Conservation (phyloP, 2,797 vertebrate species). For the Botia almorhae region DNA sequence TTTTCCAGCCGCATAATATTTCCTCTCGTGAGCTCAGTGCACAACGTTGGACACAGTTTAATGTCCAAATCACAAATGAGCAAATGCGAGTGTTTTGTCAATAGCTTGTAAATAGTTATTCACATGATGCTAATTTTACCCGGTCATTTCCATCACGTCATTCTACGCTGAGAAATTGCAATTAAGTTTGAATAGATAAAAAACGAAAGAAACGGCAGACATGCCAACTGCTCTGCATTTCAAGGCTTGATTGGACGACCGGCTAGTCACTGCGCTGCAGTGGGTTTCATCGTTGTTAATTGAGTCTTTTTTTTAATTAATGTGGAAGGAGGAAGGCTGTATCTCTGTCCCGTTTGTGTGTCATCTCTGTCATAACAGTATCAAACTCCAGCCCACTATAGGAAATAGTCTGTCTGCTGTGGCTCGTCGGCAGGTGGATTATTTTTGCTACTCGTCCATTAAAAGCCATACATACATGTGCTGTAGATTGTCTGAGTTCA, state of each 20-base stretch:
- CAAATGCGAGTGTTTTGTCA: conserved; percentile 70
- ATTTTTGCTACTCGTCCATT: conserved; percentile 74
- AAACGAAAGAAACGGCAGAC: conserved; percentile 59
- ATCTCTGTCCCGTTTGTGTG: conserved; percentile 78
- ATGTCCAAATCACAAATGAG: conserved; percentile 63
- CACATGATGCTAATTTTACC: conserved; percentile 76
- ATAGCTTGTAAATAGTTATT: conserved; percentile 75
- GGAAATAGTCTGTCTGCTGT: conserved; percentile 64
- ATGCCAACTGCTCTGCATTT: conserved; percentile 83
- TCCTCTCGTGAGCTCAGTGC: conserved; percentile 36
- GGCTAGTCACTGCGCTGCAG: conserved; percentile 77
- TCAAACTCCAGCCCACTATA: conserved; percentile 69
- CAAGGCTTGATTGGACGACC: conserved; percentile 82
- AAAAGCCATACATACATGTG: conserved; percentile 58
- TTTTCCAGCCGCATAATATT: conserved; percentile 52
- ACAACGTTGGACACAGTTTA: conserved; percentile 55
- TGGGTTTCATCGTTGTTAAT: conserved; percentile 84
- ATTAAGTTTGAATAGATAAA: conserved; percentile 85
- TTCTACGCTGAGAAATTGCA: conserved; percentile 83
- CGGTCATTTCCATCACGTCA: conserved; percentile 80
- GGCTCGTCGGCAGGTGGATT: conserved; percentile 72
- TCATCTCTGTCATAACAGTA: conserved; percentile 78
- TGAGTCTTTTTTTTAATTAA: conserved; percentile 86
- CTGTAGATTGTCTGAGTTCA: conserved; percentile 68
- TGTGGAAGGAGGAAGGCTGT: conserved; percentile 80